phyloP scores from a whole-genome alignment of 2,113 vertebrate genomes.

The Cyphomyrus plagiostoma region DNA sequence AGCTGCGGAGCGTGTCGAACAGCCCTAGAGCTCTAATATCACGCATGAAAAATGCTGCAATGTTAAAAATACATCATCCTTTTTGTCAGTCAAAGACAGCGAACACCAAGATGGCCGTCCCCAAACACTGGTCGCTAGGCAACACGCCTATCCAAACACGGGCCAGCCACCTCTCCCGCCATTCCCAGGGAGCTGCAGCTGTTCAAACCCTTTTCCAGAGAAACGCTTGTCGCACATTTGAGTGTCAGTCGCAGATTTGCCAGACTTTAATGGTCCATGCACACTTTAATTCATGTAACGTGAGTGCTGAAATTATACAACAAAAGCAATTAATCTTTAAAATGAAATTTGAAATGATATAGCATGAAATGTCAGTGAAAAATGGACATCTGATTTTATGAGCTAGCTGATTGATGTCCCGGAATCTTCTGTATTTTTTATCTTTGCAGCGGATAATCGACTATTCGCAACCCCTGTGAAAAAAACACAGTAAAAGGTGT shows the following conservation, averaged over 20 bases:
- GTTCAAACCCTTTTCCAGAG: not conserved
- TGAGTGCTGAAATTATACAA: not conserved
- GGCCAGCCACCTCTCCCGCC: not conserved
- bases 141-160: slow-evolving; percentile 19
- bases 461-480: not conserved
- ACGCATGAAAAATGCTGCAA: slow-evolving; percentile 41
- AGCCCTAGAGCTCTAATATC: slow-evolving; percentile 42
- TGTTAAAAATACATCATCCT: slow-evolving; percentile 40
- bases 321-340: not conserved
- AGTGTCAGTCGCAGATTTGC: not conserved
- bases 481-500: not conserved
- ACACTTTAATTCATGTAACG: not conserved
- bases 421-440: not conserved
- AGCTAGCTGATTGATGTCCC: not conserved
- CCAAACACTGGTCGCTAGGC: slow-evolving; percentile 22
- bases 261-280: not conserved
- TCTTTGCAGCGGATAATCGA: not conserved
- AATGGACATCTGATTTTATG: not conserved
- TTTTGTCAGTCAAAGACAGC: slow-evolving; percentile 32
- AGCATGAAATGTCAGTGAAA: not conserved
- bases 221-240: not conserved
- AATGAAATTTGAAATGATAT: not conserved
- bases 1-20: slow-evolving; percentile 58
- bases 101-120: slow-evolving; percentile 1
- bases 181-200: not conserved